These are phyloP conservation scores for Dipus sagitta DNA, from an alignment of 2,797 vertebrate species.

Conservation along the genomic window DNA sequence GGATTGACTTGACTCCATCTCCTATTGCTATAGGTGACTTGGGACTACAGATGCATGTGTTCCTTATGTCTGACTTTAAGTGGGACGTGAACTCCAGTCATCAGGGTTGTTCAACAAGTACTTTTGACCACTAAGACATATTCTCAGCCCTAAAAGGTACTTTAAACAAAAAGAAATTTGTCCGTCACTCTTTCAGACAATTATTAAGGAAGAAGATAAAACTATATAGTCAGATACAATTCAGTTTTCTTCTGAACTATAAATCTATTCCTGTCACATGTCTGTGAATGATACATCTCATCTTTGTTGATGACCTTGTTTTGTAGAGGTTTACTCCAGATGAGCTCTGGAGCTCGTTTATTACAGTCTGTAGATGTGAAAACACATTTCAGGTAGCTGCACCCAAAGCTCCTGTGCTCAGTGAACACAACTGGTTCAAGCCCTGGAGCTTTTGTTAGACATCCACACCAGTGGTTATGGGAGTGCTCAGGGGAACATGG, in stretches of 20 bases:
- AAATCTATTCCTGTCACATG: conserved; percentile 11
- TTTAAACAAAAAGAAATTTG: not conserved
- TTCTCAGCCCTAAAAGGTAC: too few species aligned
- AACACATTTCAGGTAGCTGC: conserved; percentile 25
- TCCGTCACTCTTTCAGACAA: not conserved
- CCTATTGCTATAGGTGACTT: too few species aligned
- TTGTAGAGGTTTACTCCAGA: conserved; percentile 15
- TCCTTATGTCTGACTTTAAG: too few species aligned
- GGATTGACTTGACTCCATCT: too few species aligned
- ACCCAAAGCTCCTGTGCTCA: not conserved
- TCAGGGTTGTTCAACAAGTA: not conserved
- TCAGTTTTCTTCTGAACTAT: not conserved
- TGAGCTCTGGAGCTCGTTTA: conserved; percentile 46
- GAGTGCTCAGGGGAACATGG: not conserved
- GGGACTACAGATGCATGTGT: not conserved
- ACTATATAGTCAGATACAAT: not conserved
- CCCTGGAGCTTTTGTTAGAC: not conserved
- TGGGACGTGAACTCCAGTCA: not conserved
- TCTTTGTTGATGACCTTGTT: not conserved
- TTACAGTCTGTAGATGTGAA: conserved; percentile 9
- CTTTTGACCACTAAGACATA: too few species aligned
- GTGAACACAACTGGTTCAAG: not conserved
- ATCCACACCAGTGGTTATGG: not conserved
- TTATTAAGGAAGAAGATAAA: conserved; percentile 30
- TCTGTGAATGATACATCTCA: conserved; percentile 16